phyloP scores from a whole-genome alignment of 2,113 vertebrate genomes.

The Muntiacus reevesi region DNA sequence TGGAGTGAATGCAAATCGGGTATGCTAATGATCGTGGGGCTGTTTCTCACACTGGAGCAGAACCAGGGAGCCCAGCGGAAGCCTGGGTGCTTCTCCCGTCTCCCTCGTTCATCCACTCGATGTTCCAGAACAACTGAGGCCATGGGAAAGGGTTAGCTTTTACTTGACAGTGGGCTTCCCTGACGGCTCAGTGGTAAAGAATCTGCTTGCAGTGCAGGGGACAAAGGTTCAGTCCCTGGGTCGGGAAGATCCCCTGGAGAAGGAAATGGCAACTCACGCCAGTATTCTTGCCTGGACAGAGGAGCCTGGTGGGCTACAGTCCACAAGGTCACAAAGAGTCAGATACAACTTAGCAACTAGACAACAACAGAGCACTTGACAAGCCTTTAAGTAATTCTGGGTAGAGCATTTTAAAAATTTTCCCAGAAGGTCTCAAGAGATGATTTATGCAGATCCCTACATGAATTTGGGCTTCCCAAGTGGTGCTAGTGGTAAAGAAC shows the following conservation, averaged over 20 bases:
- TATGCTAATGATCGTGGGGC: constrained; percentile 36
- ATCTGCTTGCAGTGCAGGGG: background rate
- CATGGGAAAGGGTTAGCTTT: background rate
- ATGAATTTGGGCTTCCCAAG: background rate
- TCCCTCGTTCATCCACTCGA: background rate
- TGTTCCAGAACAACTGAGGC: background rate
- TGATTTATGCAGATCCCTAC: background rate
- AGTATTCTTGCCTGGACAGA: background rate
- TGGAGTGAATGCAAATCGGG: constrained; percentile 33
- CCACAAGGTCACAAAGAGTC: background rate
- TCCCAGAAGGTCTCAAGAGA: background rate
- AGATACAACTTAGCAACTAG: background rate
- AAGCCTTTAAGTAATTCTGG: background rate
- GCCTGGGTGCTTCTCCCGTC: background rate
- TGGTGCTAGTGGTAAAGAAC: background rate
- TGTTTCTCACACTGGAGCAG: background rate
- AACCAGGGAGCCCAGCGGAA: background rate
- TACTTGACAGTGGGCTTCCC: background rate
- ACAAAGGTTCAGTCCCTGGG: background rate
- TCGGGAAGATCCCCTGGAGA: background rate
- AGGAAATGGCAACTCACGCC: background rate
- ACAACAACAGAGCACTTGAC: background rate
- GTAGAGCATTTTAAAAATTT: background rate
- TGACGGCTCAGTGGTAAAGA: background rate
- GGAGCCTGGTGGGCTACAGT: background rate